phyloP scores from a whole-genome alignment of 2,888 invertebrate genomes.

The Pheosia tremula region DNA sequence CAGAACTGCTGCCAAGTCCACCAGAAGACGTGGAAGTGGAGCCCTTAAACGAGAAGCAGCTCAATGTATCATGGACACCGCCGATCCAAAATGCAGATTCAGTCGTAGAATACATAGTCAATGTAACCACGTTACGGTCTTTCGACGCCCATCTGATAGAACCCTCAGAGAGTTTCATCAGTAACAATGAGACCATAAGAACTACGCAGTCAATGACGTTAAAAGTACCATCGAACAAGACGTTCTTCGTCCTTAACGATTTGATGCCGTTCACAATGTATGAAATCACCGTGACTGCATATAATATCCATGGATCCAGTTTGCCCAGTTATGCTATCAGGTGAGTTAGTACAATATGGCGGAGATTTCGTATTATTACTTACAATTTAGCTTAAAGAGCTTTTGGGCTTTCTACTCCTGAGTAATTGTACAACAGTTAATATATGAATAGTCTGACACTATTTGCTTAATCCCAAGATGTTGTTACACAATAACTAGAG shows the following conservation, averaged over 20 bases:
- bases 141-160: constrained; percentile 86
- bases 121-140: constrained; percentile 88
- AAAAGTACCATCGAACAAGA: constrained; percentile 85
- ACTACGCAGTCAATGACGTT: constrained; percentile 64
- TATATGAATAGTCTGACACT: too few relatives aligned
- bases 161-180: constrained; percentile 70
- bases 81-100: constrained; percentile 87
- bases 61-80: constrained; percentile 89
- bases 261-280: constrained; percentile 93
- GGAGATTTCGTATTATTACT: not conserved
- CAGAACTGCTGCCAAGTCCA: constrained; percentile 90
- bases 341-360: constrained; percentile 40
- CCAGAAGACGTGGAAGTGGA: constrained; percentile 90
- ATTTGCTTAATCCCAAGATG: too few relatives aligned
- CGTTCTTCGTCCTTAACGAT: constrained; percentile 84
- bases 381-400: too few relatives aligned
- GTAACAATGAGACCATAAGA: constrained; percentile 53
- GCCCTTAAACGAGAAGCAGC: constrained; percentile 88
- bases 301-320: constrained; percentile 90
- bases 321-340: constrained; percentile 90
- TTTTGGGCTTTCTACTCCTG: too few relatives aligned
- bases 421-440: too few relatives aligned
- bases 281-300: constrained; percentile 89
- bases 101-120: constrained; percentile 88
- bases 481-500: too few relatives aligned